Base-by-base conservation (phyloP, 2,888 invertebrate species). In the Cosmorhoe ocellata region DNA sequence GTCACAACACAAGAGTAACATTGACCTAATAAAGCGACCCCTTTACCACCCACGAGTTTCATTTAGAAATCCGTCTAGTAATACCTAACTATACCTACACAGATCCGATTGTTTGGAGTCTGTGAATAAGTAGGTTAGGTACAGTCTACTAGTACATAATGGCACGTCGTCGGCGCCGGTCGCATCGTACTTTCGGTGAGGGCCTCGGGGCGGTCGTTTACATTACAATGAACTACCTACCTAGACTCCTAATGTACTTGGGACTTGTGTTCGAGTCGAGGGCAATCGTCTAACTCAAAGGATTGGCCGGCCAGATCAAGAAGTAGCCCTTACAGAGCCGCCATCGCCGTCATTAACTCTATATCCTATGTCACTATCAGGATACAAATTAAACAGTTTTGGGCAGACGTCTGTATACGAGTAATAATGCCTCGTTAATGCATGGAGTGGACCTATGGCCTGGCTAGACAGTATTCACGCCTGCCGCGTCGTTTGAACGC, bases 1-100 rank as follows among this genome's bases (percentile, higher is more conserved):
- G 51, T 57, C 80, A 77, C 78, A 70, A 38, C 45, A 51, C 42
- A 43, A 44, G 47, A 48, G 52, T 53, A 52, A 53, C 48, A 53
- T 53, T 89, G 89, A 89, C 89, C 89, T 88, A 87, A 84, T 88
- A 88, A 85, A 80, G 71, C 82, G 84, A 81, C 84, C 88, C 88
- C 84, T 85, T 84, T 81, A 73, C 69, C 80, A 76, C 80, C 80
- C 86, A 83, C 81, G 80, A 73, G 79, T 81, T 87, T 86, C 84
- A 87, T 88, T 88, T 87, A 88, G 85, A 88, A 85, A 84, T 87
- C 87, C 82, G 83, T 82, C 76, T 83, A 80, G 80, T 79, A 82
- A 77, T 49, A 47, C 42, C 42, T 26, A 49, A 45, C 37, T 13
- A 41, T 32, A 51, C 44, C 27, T 30, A 45, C 51, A 45, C 8